Evolutionary conservation across 2,113 vertebrate species (phyloP).

Genomic region (Hippoglossus stenolepis): DNA sequence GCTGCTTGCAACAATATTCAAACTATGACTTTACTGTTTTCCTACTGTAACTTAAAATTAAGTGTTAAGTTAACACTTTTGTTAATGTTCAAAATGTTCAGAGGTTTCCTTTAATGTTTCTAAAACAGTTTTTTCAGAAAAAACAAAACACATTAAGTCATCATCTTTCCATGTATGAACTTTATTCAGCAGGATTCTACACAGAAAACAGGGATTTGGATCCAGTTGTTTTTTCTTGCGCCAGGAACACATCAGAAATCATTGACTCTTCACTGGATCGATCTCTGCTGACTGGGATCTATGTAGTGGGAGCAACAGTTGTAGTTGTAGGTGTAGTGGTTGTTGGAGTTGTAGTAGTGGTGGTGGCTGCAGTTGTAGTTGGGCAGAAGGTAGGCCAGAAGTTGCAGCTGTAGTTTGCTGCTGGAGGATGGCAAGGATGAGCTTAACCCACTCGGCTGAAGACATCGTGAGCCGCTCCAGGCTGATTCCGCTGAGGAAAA

Average conservation of each 20-base stretch:
- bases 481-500: background rate
- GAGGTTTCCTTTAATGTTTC: background rate
- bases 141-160: background rate
- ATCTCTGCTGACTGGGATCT: background rate
- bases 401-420: background rate
- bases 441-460: background rate
- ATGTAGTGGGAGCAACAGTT: background rate
- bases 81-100: background rate
- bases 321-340: background rate
- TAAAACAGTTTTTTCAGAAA: background rate
- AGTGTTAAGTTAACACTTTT: too few species aligned
- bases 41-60: too few species aligned
- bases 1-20: too few species aligned
- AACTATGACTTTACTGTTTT: too few species aligned
- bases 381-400: too few species aligned
- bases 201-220: background rate
- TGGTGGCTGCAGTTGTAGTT: background rate
- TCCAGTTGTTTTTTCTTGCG: background rate
- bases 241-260: background rate
- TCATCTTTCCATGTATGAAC: background rate
- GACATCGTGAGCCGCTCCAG: background rate
- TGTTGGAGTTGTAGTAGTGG: background rate
- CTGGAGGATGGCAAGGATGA: background rate
- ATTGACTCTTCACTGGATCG: background rate
- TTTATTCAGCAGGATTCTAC: conserved; percentile 18